These are phyloP conservation scores for Aricia artaxerxes DNA, from an alignment of 2,888 invertebrate species.

Conservation along the genomic window DNA sequence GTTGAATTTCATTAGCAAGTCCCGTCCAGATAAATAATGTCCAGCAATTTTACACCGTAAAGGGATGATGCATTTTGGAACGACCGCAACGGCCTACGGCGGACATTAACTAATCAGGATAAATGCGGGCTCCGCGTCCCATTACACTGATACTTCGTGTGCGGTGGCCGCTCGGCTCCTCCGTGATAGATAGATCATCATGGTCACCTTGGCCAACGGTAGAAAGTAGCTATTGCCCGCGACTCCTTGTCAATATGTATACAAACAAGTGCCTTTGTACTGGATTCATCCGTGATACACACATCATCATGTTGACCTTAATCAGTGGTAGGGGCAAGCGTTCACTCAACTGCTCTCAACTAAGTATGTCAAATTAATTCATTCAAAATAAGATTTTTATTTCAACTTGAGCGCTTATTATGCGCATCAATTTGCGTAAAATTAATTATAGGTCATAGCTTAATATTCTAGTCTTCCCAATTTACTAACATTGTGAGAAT, in stretches of 20 bases:
- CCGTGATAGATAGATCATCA: background rate
- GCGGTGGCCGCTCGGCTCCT: background rate
- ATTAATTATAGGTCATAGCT: too few species aligned
- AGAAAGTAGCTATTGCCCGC: too few species aligned
- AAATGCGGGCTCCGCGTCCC: constrained; percentile 36
- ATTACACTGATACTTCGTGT: constrained; percentile 13
- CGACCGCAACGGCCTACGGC: constrained; percentile 38
- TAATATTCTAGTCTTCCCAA: background rate
- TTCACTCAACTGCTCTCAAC: too few species aligned
- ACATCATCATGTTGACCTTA: background rate
- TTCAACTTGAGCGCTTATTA: too few species aligned
- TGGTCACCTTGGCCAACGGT: background rate
- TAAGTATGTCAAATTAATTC: too few species aligned
- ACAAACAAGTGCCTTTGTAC: too few species aligned
- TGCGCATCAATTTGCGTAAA: too few species aligned
- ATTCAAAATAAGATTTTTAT: too few species aligned
- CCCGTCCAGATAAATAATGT: constrained; percentile 33
- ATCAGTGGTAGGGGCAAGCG: too few species aligned
- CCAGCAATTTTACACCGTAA: constrained; percentile 35
- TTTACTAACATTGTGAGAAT: background rate
- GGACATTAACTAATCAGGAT: constrained; percentile 42
- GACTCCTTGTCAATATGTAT: too few species aligned
- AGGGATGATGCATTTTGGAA: constrained; percentile 40
- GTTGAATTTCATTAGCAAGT: constrained; percentile 32
- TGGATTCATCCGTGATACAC: background rate